phyloP scores from a whole-genome alignment of 2,113 vertebrate genomes.

The Porphyrio hochstetteri region DNA sequence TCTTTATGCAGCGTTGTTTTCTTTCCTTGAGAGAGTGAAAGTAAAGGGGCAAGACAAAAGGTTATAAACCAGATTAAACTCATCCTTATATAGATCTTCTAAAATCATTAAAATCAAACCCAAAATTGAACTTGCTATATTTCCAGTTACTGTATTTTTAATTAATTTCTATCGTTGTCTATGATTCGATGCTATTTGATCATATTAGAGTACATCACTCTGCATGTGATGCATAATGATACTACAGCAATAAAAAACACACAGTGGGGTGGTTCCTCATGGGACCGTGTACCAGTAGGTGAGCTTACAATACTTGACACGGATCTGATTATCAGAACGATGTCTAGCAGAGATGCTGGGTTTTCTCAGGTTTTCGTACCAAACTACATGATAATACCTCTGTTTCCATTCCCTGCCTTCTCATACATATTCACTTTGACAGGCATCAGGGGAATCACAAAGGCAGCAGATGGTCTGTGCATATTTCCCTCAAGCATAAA shows the following conservation, averaged over 20 bases:
- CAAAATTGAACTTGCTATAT: rapidly evolving
- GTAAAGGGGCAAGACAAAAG: neutral
- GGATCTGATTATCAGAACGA: neutral
- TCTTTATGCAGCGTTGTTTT: neutral
- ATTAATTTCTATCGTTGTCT: neutral
- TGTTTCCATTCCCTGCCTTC: neutral
- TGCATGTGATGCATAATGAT: neutral
- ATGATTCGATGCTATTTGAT: neutral
- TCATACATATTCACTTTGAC: slow-evolving; percentile 32
- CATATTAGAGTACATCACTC: neutral
- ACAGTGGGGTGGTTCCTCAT: neutral
- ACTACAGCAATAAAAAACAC: neutral
- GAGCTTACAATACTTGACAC: neutral
- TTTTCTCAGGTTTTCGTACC: neutral
- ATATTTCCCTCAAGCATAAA: slow-evolving; percentile 70
- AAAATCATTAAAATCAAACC: neutral
- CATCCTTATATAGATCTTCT: neutral
- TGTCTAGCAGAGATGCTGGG: neutral
- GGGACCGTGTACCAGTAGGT: neutral
- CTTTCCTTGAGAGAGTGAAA: neutral
- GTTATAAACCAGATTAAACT: neutral
- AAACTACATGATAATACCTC: neutral
- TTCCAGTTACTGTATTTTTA: neutral
- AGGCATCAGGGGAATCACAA: slow-evolving; percentile 59
- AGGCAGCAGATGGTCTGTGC: slow-evolving; percentile 71